Conservation (phyloP, 2,113 vertebrate species). For the Barbus barbus region DNA sequence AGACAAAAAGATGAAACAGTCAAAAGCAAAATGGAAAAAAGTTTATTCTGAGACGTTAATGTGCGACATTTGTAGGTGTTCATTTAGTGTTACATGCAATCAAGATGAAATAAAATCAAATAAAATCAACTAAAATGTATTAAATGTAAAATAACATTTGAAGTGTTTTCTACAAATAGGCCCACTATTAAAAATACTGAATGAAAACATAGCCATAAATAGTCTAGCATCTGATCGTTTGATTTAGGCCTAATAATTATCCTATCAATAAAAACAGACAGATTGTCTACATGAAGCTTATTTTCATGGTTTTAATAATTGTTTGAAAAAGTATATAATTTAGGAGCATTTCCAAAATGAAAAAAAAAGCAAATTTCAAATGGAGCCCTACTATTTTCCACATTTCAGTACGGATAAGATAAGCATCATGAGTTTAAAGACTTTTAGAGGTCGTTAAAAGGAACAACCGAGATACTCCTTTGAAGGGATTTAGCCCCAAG, state of each 20-base stretch:
- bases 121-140: not conserved
- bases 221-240: too few species aligned
- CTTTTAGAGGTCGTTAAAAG: conserved; percentile 70
- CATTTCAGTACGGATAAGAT: conserved; percentile 56
- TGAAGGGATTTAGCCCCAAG: conserved; percentile 79
- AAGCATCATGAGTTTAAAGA: conserved; percentile 63
- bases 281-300: too few species aligned
- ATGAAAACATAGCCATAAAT: too few species aligned
- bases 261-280: too few species aligned
- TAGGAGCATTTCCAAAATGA: conserved; percentile 6
- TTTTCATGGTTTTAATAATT: too few species aligned
- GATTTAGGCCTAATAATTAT: too few species aligned
- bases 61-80: not conserved
- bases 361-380: conserved; percentile 52
- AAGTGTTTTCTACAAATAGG: too few species aligned
- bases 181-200: too few species aligned
- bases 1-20: conserved; percentile 44
- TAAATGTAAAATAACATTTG: not conserved
- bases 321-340: too few species aligned
- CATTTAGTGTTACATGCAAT: too few species aligned
- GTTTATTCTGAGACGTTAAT: conserved; percentile 36
- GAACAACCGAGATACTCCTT: conserved; percentile 76
- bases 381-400: conserved; percentile 52
- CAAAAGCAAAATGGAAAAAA: conserved; percentile 32
- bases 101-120: not conserved